Evolutionary conservation across 2,888 invertebrate species (phyloP).

Genomic region (Drosophila hamatofila): DNA sequence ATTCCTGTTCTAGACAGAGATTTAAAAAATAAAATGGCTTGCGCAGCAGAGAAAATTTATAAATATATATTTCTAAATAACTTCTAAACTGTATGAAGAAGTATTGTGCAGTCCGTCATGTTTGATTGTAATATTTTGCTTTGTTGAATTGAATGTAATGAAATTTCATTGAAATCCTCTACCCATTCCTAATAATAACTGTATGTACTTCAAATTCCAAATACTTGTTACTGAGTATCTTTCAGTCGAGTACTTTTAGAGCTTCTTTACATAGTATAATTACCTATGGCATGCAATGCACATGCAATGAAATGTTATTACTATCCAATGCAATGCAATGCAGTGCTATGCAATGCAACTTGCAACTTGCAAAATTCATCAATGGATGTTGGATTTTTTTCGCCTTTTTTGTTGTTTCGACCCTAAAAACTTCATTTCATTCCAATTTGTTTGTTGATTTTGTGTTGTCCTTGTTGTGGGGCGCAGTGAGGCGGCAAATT

Average conservation of each 20-base stretch:
- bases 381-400: neutral
- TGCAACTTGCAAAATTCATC: neutral
- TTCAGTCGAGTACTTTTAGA: neutral
- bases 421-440: conserved; percentile 21
- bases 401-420: neutral
- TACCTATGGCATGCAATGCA: neutral
- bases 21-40: too few relatives aligned
- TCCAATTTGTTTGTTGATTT: conserved; percentile 24
- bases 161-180: too few relatives aligned
- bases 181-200: too few relatives aligned
- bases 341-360: conserved; percentile 1
- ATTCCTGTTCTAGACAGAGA: too few relatives aligned
- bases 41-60: too few relatives aligned
- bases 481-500: conserved; percentile 70
- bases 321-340: neutral
- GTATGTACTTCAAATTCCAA: too few relatives aligned
- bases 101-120: too few relatives aligned
- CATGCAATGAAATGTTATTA: neutral
- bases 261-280: neutral
- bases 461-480: conserved; percentile 19
- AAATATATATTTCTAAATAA: too few relatives aligned
- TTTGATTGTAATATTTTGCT: too few relatives aligned
- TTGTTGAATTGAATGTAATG: too few relatives aligned
- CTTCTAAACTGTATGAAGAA: too few relatives aligned
- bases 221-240: neutral